phyloP scores from a whole-genome alignment of 23 tunicate species.

The Clavelina lepadiformis region DNA sequence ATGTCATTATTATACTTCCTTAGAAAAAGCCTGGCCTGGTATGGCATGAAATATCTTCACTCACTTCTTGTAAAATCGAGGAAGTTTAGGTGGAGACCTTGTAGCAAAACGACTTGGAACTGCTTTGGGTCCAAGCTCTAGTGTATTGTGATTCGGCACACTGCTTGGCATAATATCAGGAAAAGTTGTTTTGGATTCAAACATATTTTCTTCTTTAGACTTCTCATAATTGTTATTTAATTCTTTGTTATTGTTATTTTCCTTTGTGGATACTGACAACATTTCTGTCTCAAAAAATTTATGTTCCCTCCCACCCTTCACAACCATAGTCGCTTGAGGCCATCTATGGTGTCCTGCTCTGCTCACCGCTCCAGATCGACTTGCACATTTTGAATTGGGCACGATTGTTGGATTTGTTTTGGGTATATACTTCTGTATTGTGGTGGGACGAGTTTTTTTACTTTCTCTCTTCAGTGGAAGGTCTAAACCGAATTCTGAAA shows the following conservation, averaged over 20 bases:
- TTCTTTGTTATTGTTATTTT: not conserved
- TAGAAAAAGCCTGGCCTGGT: not conserved
- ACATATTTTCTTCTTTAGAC: constrained; percentile 11
- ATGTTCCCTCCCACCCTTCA: constrained; percentile 46
- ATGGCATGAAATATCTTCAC: not conserved
- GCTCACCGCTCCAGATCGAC: constrained; percentile 48
- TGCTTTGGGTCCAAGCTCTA: not conserved
- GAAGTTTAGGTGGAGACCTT: constrained; percentile 32
- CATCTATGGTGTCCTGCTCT: constrained; percentile 52
- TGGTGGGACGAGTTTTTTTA: constrained; percentile 17
- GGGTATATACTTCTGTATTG: constrained; percentile 42
- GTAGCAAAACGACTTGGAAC: constrained; percentile 31
- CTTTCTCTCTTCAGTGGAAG: no score
- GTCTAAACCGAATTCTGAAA: no score
- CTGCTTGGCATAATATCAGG: constrained; percentile 3
- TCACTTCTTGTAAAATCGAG: constrained; percentile 24
- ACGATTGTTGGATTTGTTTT: constrained; percentile 36
- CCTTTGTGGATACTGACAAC: constrained; percentile 60
- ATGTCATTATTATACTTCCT: no score
- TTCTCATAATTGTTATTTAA: not conserved
- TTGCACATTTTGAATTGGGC: constrained; percentile 12
- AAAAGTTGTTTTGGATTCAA: not conserved
- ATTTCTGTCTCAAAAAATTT: constrained; percentile 38
- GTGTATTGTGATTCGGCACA: not conserved
- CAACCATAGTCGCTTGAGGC: constrained; percentile 62